phyloP scores from a whole-genome alignment of 2,888 invertebrate genomes.

The Acronicta psi region DNA sequence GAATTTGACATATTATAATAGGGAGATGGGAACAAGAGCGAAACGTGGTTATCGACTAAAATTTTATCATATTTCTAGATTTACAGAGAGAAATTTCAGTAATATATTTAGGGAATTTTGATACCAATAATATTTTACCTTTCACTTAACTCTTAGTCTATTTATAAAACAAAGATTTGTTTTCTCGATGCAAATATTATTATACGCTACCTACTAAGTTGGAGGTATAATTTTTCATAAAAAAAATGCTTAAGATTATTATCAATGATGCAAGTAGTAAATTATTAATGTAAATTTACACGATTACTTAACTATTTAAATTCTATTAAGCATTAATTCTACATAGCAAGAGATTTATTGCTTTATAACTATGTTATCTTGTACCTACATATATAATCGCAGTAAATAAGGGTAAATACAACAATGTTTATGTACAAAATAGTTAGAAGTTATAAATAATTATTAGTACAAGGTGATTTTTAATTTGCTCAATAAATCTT shows the following conservation, averaged over 20 bases:
- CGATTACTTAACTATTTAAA: constrained; percentile 2
- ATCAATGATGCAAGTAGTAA: not conserved
- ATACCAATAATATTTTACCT: too few relatives aligned
- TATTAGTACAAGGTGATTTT: constrained; percentile 7
- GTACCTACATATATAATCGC: too few relatives aligned
- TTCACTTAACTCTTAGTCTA: too few relatives aligned
- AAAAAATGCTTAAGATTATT: not conserved
- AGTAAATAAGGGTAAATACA: too few relatives aligned
- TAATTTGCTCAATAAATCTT: too few relatives aligned
- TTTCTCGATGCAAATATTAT: too few relatives aligned
- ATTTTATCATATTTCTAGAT: constrained; percentile 10
- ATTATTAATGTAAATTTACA: not conserved
- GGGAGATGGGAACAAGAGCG: not conserved
- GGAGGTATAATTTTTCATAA: not conserved
- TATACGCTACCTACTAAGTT: too few relatives aligned
- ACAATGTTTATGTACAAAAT: too few relatives aligned
- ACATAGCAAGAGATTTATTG: constrained; percentile 8
- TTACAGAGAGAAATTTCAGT: constrained; percentile 5
- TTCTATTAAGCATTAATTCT: constrained; percentile 9
- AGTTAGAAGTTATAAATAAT: too few relatives aligned
- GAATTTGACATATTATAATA: constrained; percentile 25
- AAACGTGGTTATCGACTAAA: constrained; percentile 4
- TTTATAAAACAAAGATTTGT: too few relatives aligned
- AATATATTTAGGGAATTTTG: too few relatives aligned
- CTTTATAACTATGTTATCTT: too few relatives aligned